Base-by-base conservation (phyloP, 2,113 vertebrate genomes). In the Hirundichthys speculiger region DNA sequence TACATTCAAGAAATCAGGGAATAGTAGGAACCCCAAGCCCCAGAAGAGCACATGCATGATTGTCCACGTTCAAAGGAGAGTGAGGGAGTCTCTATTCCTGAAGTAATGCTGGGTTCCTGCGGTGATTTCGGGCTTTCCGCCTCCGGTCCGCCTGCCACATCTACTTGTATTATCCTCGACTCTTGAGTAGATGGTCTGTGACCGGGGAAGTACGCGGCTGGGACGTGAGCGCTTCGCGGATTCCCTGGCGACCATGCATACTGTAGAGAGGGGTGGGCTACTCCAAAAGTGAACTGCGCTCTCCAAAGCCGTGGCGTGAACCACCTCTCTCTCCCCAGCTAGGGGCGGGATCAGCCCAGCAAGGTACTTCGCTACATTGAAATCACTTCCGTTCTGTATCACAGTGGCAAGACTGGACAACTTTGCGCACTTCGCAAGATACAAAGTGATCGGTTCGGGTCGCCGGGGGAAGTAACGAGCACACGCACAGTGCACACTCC, bases 31-130 rank as follows among this genome's bases (percentile, higher is more conserved):
- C 86, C 91, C 91, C 92, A 94, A 91, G 90, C 93, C 95, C 96
- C 95, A 95, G 83, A 94, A 92, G 92, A 94, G 95, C 91, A 94
- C 94, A 94, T 94, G 93, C 97, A 98, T 99, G 96, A 92, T 96
- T 94, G 93, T 96, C 90, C 88, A 88, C 84, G 69, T 86, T 90
- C 77, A 77, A 83, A 80, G 71, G 86, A 90, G 81, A 86, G 87
- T 88, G 54, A 56, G 84, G 65, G 86, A 83, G 76, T 69, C 80
- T 78, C 80, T 75, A 67, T 76, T 86, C 77, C 80, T 84, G 84
- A 79, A 67, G 65, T 83, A 72, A 65, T 64, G 41, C 65, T 77
- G 30, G 75, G 55, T 74, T 82, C 80, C 81, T 82, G 71, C 75
- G 70, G 62, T 82, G 80, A 73, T 75, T 86, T 71, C 71, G 66